Base-by-base conservation (phyloP, 2,888 invertebrate species). In the Cephus sareptanus region DNA sequence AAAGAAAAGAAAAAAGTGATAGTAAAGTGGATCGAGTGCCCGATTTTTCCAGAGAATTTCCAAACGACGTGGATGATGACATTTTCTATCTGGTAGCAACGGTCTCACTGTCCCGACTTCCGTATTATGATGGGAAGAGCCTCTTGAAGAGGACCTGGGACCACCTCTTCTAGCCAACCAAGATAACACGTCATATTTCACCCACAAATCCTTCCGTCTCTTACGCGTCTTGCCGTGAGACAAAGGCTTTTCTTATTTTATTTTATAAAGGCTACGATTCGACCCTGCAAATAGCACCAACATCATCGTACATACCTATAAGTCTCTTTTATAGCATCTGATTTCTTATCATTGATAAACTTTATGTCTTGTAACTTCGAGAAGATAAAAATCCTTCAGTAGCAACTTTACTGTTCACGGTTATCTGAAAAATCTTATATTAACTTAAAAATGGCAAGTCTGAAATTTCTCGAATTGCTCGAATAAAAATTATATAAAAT, bases 141-240 rank as follows among this genome's bases (percentile, higher is more conserved):
- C 31, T 34, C 71, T 23, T 31, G 71, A 34, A 31, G 13, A 71
- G 15, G 31, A 71, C 71, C 71, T 13, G 13, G 31, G 71, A 31
- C 71, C 13, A 34, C 4, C 31, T 71, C 71, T 34, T 30, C 71
- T 9, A 31, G 33, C 71, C 71, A 31, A 13, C 71, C 71, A 31
- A 71, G 71, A 81, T 80, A 77, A 77, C 75, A 75, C 77, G 79
- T 79, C 79, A 82, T 81, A 76, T 78, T 82, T 82, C 79, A 81
- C 70, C 81, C 77, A 76, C 79, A 81, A 79, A 82, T 78, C 75
- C 79, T 75, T 79, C 70, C 74, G 30, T n/a, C 56, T 15, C 68
- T 23, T n/a, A n/a, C 34, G 13, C 74, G 31, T 34, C 56, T 34
- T 31, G 37, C 56, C 40, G 15, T 1, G 34, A 13, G 11, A 34